Evolutionary conservation across 2,797 vertebrate genomes (phyloP), one percentile per base, ranked within the genome.

Genomic region (Phrynocephalus guinanensis): DNA sequence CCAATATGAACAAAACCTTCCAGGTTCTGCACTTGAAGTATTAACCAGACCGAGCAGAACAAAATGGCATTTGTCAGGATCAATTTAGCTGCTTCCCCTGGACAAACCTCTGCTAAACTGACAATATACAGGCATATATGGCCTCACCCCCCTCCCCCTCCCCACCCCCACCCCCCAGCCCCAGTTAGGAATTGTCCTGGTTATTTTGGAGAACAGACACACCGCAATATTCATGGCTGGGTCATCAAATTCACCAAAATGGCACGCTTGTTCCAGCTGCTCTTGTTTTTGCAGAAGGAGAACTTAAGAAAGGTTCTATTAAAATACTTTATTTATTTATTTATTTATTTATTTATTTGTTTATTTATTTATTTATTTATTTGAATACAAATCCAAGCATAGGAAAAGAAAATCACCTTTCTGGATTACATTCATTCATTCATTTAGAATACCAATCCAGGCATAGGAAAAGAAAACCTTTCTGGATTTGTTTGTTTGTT

Each of bases 21-120:
- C 92, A 93, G 81, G 78, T 90, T 88, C 89, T 70, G 84, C 86
- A 90, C 75, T 89, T 91, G 83, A 86, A 91, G 88, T 63, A 87
- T 89, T 92, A 94, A 90, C 26, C 6, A 86, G 90, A 85, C 81
- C 93, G 93, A 92, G 85, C 44, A 83, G 77, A 90, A 91, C 87
- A 91, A 94, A 94, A 94, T 92, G 56, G 77, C 90, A 89, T 94
- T 93, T 92, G 91, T 94, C 92, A 83, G 90, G 90, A 93, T 89
- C 92, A 89, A 52, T 91, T 91, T 86, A 85, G 79, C 70, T 89
- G 67, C 79, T 88, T 93, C 91, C 73, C 89, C 89, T 79, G 91
- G 90, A 92, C 83, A 92, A 91, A 89, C 67, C 30, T 91, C 89
- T 92, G 73, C 86, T 88, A 87, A 22, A 44, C 9, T 87, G 88